A percentile compares a stretch with the other conserved stretches of the same genome.
Conservation (phyloP, 1,140 invertebrate genomes). For the Microvelia longipes region DNA sequence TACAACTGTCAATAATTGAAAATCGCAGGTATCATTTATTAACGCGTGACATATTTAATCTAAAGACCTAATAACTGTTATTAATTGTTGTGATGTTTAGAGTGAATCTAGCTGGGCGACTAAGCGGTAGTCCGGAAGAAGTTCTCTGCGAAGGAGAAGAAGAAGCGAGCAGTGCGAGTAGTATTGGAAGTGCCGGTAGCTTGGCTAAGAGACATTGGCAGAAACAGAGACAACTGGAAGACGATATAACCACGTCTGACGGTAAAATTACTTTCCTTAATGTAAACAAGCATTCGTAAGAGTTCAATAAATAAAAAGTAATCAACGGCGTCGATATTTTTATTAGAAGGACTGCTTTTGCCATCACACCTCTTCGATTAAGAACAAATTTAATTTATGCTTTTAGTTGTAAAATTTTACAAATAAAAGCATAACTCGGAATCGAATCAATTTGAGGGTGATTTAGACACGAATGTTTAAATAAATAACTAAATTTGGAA, state of each 20-base stretch:
- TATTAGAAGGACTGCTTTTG: no score
- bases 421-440: no score
- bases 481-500: no score
- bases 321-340: neutral
- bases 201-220: conserved; percentile 37
- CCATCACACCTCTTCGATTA: no score
- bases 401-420: no score
- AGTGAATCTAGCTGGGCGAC: conserved; percentile 43
- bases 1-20: no score
- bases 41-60: no score
- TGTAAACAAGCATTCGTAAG: neutral
- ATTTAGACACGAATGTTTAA: no score
- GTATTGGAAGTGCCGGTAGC: conserved; percentile 60
- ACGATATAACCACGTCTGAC: conserved; percentile 20
- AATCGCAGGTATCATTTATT: no score
- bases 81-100: conserved; percentile 14
- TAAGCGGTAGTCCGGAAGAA: conserved; percentile 34
- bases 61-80: no score
- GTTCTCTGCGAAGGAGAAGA: conserved; percentile 22
- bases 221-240: conserved; percentile 18
- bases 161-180: conserved; percentile 45
- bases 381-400: no score
- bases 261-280: conserved; percentile 16
- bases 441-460: no score
- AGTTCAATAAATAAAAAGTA: neutral